Evolutionary conservation across 1,140 invertebrate species (phyloP), one percentile per base, ranked within the genome.

Genomic region (Tetramorium parvispinum): DNA sequence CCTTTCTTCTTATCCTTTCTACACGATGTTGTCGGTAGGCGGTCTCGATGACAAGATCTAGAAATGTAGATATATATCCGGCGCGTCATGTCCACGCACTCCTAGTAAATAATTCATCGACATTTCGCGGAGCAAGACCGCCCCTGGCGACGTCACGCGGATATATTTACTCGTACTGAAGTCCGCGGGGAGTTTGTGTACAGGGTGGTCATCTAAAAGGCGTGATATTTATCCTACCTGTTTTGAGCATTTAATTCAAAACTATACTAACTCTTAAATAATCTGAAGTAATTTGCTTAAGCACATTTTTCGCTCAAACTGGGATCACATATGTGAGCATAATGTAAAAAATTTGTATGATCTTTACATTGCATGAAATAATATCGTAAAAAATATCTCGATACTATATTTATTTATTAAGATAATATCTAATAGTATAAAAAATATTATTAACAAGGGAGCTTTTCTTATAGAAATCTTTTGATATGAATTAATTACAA

Each of bases 51-150:
- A 88, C 89, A 91, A 89, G 88, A 91, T 89, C 90, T 83, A 89
- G 90, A 92, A 91, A 92, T 88, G 89, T 89, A 87, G 86, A 91
- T 88, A 89, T 92, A 92, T 90, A 83, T 85, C 63, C 88, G 78
- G 68, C 70, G 85, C 88, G 90, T 93, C 92, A 89, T 92, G 92
- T 91, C 91, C 83, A 83, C 88, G 88, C 75, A 87, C 76, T 89
- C 85, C 85, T 91, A 87, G 90, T 93, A 93, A 94, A 94, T 93
- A 93, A 94, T 93, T 93, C 92, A 93, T 92, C 85, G 89, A 81
- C 51, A 24, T 68, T 49, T 78, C n/a, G 61, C 73, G 65, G 68
- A 49, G 63, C 51, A 51, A 78, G 70, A 63, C 51, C 59, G 70
- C 75, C 83, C 85, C 88, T 73, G 85, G 59, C 75, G 83, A 70